Evolutionary conservation across 2,888 invertebrate species (phyloP).

Genomic region (Podabrus alpinus): DNA sequence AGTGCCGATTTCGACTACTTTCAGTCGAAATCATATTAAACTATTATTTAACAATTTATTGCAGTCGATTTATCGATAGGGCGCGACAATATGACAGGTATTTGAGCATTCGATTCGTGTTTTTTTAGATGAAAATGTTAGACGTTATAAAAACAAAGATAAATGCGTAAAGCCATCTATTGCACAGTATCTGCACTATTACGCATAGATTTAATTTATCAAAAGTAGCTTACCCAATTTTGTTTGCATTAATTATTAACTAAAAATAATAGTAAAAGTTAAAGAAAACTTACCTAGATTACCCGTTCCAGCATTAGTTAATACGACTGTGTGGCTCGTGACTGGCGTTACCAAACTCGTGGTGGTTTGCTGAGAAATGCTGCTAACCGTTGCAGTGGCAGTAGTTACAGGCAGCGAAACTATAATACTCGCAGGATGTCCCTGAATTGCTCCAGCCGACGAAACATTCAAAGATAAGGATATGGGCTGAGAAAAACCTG

Average conservation of each 20-base stretch:
- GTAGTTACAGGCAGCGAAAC: slow-evolving; percentile 53
- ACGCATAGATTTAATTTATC: no score
- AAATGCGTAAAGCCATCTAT: no score
- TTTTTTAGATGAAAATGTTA: no score
- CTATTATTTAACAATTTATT: no score
- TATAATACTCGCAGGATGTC: slow-evolving; percentile 51
- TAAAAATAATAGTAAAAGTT: neutral
- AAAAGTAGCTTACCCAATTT: neutral
- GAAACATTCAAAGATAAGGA: slow-evolving; percentile 77
- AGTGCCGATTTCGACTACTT: no score
- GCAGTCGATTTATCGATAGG: no score
- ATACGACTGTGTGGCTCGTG: slow-evolving; percentile 48
- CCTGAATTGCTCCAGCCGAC: slow-evolving; percentile 63
- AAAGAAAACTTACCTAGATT: slow-evolving; percentile 19
- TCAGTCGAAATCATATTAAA: no score
- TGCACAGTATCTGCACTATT: no score
- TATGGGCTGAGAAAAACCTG: slow-evolving; percentile 84
- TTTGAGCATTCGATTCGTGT: no score
- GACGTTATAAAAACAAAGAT: no score
- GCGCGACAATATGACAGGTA: no score
- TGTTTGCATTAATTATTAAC: neutral
- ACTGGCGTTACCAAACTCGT: slow-evolving; percentile 40
- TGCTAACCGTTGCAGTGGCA: slow-evolving; percentile 52
- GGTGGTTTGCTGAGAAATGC: slow-evolving; percentile 42
- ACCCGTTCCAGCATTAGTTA: slow-evolving; percentile 48